These are phyloP conservation scores for Sebastes minor DNA, from an alignment of 2,797 vertebrate genomes.

Conservation along the genomic window DNA sequence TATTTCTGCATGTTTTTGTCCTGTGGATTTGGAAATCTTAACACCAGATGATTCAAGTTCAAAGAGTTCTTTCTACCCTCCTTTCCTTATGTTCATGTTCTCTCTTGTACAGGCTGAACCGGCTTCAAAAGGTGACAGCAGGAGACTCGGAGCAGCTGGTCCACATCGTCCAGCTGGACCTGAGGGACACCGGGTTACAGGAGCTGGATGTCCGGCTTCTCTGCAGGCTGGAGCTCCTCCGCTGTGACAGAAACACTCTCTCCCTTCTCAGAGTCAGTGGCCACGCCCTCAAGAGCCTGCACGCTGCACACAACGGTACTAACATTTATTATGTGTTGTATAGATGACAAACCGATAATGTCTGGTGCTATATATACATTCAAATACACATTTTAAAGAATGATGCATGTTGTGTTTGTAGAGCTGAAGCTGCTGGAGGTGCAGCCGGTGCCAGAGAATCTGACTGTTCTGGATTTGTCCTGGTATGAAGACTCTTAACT, in stretches of 20 bases:
- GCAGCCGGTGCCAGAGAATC: slow-evolving; percentile 88
- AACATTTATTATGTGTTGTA: too few relatives aligned
- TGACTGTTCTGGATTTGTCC: slow-evolving; percentile 92
- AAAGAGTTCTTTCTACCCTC: neutral
- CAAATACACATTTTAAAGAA: neutral
- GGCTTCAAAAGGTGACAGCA: slow-evolving; percentile 80
- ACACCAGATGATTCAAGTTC: neutral
- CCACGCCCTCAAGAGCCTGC: slow-evolving; percentile 88
- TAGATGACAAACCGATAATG: neutral
- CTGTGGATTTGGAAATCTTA: neutral
- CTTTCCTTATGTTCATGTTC: neutral
- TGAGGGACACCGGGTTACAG: slow-evolving; percentile 89
- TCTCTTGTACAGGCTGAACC: slow-evolving; percentile 85
- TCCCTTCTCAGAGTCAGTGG: slow-evolving; percentile 86
- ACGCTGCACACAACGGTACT: slow-evolving; percentile 90
- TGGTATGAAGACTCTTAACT: slow-evolving; percentile 81
- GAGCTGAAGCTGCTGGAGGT: slow-evolving; percentile 91
- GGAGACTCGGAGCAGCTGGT: slow-evolving; percentile 86
- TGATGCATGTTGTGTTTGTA: slow-evolving; percentile 52
- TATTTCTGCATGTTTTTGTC: neutral
- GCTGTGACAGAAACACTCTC: slow-evolving; percentile 94
- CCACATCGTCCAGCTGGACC: slow-evolving; percentile 91
- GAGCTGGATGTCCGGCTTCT: slow-evolving; percentile 89
- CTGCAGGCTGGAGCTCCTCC: slow-evolving; percentile 90
- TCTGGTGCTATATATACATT: neutral